A percentile compares a stretch with the other conserved stretches of the same genome.
These are phyloP conservation scores for Lumbricus terrestris DNA, from an alignment of 2,888 invertebrate genomes.

Conservation along the genomic window DNA sequence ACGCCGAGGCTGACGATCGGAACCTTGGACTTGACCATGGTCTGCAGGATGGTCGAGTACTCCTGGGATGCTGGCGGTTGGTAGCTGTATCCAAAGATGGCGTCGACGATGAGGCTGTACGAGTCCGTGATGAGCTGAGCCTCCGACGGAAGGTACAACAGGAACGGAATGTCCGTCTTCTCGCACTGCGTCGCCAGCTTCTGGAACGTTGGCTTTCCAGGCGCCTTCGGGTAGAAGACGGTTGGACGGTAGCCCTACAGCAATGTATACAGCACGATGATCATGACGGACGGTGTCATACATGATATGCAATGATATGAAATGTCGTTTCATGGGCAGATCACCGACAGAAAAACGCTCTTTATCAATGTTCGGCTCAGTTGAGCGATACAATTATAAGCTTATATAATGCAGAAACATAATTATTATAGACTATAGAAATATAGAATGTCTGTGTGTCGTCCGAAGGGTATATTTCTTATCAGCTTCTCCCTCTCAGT, in stretches of 20 bases:
- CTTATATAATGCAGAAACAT: too few species aligned
- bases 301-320: background rate
- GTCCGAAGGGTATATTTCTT: background rate
- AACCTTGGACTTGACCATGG: constrained; percentile 51
- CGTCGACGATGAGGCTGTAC: constrained; percentile 84
- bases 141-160: constrained; percentile 62
- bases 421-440: too few species aligned
- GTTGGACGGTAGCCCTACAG: constrained; percentile 74
- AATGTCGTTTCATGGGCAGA: background rate
- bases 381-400: background rate
- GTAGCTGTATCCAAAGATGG: constrained; percentile 89
- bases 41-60: constrained; percentile 63
- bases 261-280: too few species aligned
- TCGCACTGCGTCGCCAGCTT: constrained; percentile 80
- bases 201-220: constrained; percentile 77
- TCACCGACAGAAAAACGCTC: background rate
- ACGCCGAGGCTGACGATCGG: constrained; percentile 80
- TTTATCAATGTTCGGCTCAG: background rate
- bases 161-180: constrained; percentile 73
- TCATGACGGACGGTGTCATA: too few species aligned
- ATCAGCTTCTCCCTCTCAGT: too few species aligned
- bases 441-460: background rate
- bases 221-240: constrained; percentile 83
- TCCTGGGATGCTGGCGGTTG: constrained; percentile 73
- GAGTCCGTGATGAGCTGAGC: constrained; percentile 50